A percentile compares a stretch with the other conserved stretches of the same genome.
phyloP scores from a whole-genome alignment of 1,140 invertebrate genomes.

The Drosophila sulfurigaster region DNA sequence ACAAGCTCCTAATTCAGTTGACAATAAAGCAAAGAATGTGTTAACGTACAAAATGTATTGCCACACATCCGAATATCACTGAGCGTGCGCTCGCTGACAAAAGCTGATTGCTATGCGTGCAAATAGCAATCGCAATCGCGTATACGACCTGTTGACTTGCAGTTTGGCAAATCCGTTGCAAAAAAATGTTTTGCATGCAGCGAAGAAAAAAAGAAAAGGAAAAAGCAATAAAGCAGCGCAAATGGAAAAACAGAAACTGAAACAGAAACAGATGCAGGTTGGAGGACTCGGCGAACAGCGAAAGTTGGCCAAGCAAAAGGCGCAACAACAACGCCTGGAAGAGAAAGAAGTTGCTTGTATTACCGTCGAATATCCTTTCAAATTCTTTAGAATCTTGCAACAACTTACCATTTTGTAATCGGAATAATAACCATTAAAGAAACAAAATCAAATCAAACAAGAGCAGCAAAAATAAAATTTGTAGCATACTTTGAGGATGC shows the following conservation, averaged over 20 bases:
- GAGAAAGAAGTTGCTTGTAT: not conserved
- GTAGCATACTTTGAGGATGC: no score
- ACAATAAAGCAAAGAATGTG: no score
- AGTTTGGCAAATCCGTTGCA: not conserved
- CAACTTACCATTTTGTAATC: no score
- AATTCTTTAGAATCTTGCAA: no score
- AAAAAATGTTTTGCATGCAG: not conserved
- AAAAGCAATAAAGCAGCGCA: slow-evolving; percentile 21
- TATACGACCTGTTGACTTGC: not conserved
- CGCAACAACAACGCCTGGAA: slow-evolving; percentile 3
- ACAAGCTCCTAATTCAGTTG: no score
- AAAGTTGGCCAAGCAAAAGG: slow-evolving; percentile 41
- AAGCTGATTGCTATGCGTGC: not conserved
- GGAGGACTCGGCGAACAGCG: slow-evolving; percentile 28
- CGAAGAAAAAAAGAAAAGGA: not conserved
- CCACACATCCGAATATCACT: no score
- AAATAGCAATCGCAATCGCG: no score
- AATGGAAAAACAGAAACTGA: not conserved
- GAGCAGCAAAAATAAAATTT: no score
- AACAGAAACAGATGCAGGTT: not conserved
- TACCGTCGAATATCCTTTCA: slow-evolving; percentile 37
- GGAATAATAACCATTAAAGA: no score
- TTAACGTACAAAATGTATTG: no score
- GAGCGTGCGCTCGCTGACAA: not conserved
- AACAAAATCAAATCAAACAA: no score